These are phyloP conservation scores for Pectinophora gossypiella DNA, from an alignment of 1,140 invertebrate species.

Conservation along the genomic window DNA sequence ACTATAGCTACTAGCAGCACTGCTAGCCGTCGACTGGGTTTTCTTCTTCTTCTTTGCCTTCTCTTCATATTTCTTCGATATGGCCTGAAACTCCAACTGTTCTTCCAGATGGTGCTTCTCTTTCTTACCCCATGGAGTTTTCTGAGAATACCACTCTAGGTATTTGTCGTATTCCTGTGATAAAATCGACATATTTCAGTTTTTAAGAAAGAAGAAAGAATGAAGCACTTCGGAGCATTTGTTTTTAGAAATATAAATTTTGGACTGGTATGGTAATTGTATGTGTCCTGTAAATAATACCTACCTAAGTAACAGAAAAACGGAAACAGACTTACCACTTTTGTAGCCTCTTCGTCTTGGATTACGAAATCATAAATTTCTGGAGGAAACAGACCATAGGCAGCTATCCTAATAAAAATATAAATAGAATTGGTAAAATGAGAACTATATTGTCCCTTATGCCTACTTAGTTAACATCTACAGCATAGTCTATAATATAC, in stretches of 20 bases:
- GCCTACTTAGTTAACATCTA: no score
- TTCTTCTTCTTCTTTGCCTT: conserved; percentile 31
- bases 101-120: conserved; percentile 37
- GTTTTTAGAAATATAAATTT: no score
- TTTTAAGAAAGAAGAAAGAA: no score
- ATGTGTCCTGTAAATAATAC: no score
- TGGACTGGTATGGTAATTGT: no score
- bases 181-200: no score
- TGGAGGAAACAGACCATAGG: conserved; percentile 25
- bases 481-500: no score
- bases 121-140: conserved; percentile 39
- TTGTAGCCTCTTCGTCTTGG: conserved; percentile 11
- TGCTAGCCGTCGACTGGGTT: not conserved
- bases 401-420: conserved; percentile 34
- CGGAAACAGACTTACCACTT: no score
- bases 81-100: conserved; percentile 28
- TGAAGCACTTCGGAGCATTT: no score
- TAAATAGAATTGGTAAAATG: not conserved
- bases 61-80: conserved; percentile 23
- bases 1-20: not conserved
- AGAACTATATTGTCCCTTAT: no score
- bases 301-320: no score
- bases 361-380: conserved; percentile 36
- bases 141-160: conserved; percentile 42
- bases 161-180: conserved; percentile 46